Evolutionary conservation across 2,888 invertebrate species (phyloP).

Genomic region (Catocala sponsa): DNA sequence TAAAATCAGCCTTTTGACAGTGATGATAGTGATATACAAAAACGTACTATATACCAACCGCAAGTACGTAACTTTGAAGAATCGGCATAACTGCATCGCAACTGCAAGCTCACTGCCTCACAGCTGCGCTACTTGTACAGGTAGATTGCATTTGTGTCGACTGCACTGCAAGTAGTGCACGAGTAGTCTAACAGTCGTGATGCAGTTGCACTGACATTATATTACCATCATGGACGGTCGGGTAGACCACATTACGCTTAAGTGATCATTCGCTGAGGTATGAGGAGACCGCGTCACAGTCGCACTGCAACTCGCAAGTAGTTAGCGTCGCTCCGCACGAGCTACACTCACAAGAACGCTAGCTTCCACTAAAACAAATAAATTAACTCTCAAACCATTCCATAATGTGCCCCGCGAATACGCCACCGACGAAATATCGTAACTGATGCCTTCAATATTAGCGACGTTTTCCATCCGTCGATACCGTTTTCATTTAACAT

Average conservation of each 20-base stretch:
- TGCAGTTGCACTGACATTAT: too few species aligned
- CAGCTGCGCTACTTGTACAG: too few species aligned
- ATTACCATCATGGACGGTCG: neutral
- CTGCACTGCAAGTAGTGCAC: too few species aligned
- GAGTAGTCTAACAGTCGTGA: too few species aligned
- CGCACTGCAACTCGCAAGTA: conserved; percentile 66
- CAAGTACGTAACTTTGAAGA: too few species aligned
- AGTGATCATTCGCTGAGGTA: conserved; percentile 4
- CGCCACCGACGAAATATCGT: conserved; percentile 37
- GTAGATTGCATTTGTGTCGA: too few species aligned
- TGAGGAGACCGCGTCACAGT: conserved; percentile 43
- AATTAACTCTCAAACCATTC: conserved; percentile 77
- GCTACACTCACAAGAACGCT: conserved; percentile 75
- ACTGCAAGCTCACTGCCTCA: too few species aligned
- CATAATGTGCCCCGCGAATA: conserved; percentile 49
- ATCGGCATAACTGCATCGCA: too few species aligned
- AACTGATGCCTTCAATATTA: conserved; percentile 63
- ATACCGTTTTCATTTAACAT: conserved; percentile 66
- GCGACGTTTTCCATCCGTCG: conserved; percentile 80
- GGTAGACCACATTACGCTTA: neutral
- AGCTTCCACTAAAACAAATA: conserved; percentile 82
- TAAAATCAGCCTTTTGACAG: neutral
- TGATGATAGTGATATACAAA: neutral
- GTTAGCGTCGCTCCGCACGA: conserved; percentile 70
- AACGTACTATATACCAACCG: neutral